A percentile compares a stretch with the other conserved stretches of the same genome.
phyloP scores from a whole-genome alignment of 1,140 invertebrate species.

The Drosophila aff. region DNA sequence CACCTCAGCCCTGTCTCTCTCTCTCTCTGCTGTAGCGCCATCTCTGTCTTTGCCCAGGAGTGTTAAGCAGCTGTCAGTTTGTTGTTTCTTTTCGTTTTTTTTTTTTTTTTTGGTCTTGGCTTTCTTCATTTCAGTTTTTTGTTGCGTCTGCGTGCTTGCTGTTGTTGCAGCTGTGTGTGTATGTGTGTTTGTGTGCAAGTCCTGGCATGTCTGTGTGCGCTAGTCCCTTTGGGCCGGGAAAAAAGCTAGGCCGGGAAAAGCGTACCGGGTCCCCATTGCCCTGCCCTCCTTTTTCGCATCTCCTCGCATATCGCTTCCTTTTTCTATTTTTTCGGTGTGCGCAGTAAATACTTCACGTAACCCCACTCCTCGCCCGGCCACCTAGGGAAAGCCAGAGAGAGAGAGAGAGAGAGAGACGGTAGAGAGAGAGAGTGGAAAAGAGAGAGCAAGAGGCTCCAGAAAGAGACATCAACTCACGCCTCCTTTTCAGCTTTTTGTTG shows the following conservation, averaged over 20 bases:
- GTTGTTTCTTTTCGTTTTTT: constrained; percentile 17
- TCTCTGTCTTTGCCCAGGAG: constrained; percentile 28
- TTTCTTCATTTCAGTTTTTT: constrained; percentile 7
- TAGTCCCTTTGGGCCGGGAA: constrained; percentile 34
- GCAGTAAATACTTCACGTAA: constrained; percentile 63
- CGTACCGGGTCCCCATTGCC: constrained; percentile 45
- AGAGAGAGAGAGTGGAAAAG: constrained; percentile 7
- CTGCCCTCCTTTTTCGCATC: constrained; percentile 44
- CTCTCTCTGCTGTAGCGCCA: background rate
- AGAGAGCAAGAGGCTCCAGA: constrained; percentile 8
- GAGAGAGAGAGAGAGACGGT: background rate
- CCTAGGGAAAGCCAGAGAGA: background rate
- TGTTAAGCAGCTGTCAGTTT: constrained; percentile 53
- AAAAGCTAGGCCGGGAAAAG: constrained; percentile 39
- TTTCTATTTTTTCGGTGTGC: constrained; percentile 55
- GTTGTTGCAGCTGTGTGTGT: constrained; percentile 22
- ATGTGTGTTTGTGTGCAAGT: background rate
- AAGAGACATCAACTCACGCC: constrained; percentile 54
- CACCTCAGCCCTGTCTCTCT: constrained; percentile 27
- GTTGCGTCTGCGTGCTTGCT: constrained; percentile 45
- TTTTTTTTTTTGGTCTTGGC: constrained; percentile 15
- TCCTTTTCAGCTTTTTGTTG: constrained; percentile 27
- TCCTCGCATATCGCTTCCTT: constrained; percentile 60
- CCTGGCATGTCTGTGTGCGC: constrained; percentile 6
- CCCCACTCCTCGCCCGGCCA: background rate